These are phyloP conservation scores for Lasioglossum calceatum DNA, from an alignment of 2,888 invertebrate genomes.

Conservation along the genomic window DNA sequence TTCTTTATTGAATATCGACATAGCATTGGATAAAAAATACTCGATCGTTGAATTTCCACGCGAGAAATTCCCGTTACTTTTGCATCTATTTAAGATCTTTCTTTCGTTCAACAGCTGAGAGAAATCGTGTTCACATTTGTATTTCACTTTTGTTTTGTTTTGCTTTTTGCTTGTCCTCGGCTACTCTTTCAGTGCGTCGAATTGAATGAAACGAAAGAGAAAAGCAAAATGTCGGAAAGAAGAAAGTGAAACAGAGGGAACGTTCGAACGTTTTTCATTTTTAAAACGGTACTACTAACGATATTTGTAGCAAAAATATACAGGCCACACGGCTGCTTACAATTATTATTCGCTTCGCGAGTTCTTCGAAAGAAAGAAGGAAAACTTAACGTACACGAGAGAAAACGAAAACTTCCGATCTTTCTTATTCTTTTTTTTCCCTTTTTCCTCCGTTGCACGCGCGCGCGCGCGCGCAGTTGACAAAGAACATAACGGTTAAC, in stretches of 20 bases:
- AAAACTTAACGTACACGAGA: conserved; percentile 64
- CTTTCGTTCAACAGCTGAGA: conserved; percentile 39
- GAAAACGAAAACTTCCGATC: conserved; percentile 39
- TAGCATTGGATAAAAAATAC: conserved; percentile 33
- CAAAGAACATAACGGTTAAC: conserved; percentile 70
- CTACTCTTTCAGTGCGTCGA: conserved; percentile 7
- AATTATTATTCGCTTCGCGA: conserved; percentile 51
- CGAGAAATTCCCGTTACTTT: conserved; percentile 50
- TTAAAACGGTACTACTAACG: conserved; percentile 54
- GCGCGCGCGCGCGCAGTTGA: conserved; percentile 33
- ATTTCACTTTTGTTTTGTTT: not conserved
- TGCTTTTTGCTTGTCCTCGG: not conserved
- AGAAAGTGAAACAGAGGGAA: conserved; percentile 22
- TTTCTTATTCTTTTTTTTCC: not conserved
- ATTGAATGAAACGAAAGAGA: conserved; percentile 8
- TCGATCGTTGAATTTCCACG: conserved; percentile 2
- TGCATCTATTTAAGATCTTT: conserved; percentile 35
- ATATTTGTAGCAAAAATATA: conserved; percentile 74
- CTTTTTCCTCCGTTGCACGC: conserved; percentile 18
- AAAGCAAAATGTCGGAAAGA: not conserved
- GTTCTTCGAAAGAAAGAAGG: conserved; percentile 45
- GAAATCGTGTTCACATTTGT: conserved; percentile 22
- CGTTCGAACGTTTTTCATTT: conserved; percentile 30
- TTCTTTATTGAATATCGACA: conserved; percentile 24
- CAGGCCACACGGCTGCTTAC: conserved; percentile 64